These are phyloP conservation scores for Panurus biarmicus DNA, from an alignment of 2,113 vertebrate species.

Conservation along the genomic window DNA sequence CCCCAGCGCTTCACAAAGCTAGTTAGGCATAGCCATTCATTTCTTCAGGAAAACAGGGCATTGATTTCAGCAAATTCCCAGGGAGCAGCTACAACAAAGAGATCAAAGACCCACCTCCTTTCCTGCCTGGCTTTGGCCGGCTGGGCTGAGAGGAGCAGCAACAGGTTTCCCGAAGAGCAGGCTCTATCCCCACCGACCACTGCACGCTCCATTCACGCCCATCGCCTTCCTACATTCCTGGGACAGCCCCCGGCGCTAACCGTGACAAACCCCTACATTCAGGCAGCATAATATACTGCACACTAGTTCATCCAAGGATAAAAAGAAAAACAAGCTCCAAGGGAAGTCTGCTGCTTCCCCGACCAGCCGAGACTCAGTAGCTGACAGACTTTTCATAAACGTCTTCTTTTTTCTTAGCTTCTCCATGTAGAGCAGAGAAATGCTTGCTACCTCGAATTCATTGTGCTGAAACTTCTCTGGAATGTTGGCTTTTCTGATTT, in stretches of 20 bases:
- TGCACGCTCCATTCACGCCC: slow-evolving; percentile 58
- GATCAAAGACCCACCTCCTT: slow-evolving; percentile 76
- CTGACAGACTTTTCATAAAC: slow-evolving; percentile 46
- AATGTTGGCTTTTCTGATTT: neutral
- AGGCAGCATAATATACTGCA: slow-evolving; percentile 66
- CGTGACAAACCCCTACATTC: slow-evolving; percentile 68
- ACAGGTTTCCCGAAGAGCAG: slow-evolving; percentile 62
- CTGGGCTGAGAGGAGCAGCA: slow-evolving; percentile 54
- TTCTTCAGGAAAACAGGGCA: slow-evolving; percentile 76
- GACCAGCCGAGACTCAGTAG: neutral
- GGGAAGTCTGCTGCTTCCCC: slow-evolving; percentile 38
- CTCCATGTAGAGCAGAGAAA: neutral
- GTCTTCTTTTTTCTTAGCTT: neutral
- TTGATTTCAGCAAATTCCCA: slow-evolving; percentile 77
- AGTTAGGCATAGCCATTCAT: slow-evolving; percentile 75
- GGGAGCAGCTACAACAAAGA: slow-evolving; percentile 74
- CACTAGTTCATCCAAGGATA: slow-evolving; percentile 70
- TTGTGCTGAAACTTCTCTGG: neutral
- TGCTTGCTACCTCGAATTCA: neutral
- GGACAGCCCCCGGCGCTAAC: slow-evolving; percentile 62
- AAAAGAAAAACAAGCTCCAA: slow-evolving; percentile 54
- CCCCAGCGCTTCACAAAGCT: slow-evolving; percentile 71
- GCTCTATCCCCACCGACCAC: slow-evolving; percentile 52
- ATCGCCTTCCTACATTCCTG: slow-evolving; percentile 55
- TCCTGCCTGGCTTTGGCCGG: slow-evolving; percentile 57